A percentile compares a stretch with the other conserved stretches of the same genome.
These are phyloP conservation scores for Bombus difficillimus DNA, from an alignment of 1,140 invertebrate genomes.

Conservation along the genomic window DNA sequence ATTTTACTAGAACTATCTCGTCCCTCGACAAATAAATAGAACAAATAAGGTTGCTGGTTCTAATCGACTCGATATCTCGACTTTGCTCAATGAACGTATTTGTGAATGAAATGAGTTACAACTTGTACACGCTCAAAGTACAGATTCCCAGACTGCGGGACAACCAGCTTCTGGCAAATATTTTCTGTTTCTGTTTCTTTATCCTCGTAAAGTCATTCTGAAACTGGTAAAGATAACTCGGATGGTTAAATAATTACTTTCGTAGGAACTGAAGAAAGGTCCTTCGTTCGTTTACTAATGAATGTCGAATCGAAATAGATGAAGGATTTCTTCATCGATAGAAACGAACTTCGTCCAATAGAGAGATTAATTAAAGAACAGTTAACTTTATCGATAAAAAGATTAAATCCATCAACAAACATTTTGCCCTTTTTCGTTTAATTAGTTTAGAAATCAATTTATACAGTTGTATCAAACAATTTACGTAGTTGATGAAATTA, in stretches of 20 bases:
- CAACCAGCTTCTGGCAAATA: background rate
- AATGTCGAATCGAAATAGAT: background rate
- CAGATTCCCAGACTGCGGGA: constrained; percentile 18
- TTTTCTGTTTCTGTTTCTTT: background rate
- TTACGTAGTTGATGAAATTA: too few relatives aligned
- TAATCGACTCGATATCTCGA: background rate
- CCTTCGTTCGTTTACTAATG: background rate
- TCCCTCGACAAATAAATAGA: background rate
- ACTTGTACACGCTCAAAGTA: constrained; percentile 10
- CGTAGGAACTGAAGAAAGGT: background rate
- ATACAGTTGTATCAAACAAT: too few relatives aligned
- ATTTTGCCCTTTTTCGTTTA: too few relatives aligned
- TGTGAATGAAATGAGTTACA: constrained; percentile 1
- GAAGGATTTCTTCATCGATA: background rate
- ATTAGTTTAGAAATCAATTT: too few relatives aligned
- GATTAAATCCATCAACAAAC: background rate
- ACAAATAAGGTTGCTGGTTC: background rate
- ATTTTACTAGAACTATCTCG: background rate
- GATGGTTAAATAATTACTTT: background rate
- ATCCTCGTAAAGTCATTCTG: background rate
- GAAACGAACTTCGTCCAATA: background rate
- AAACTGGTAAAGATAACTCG: background rate
- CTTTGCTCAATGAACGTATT: constrained; percentile 2
- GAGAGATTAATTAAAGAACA: background rate
- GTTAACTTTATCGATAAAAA: too few relatives aligned